These are phyloP conservation scores for Triops longicaudatus DNA, from an alignment of 1,140 invertebrate species.

Conservation along the genomic window DNA sequence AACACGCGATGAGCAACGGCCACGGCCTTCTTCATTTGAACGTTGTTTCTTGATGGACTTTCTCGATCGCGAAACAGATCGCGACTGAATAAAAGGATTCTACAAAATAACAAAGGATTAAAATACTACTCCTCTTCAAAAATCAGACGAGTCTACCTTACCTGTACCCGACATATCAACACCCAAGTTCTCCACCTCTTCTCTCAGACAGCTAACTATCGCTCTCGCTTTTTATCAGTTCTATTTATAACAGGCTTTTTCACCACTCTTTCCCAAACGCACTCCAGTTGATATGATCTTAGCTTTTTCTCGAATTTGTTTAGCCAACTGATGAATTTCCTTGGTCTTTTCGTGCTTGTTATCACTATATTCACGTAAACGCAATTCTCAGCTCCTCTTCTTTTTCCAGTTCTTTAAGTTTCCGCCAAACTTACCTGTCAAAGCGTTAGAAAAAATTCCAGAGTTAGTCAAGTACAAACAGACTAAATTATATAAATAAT, in stretches of 20 bases:
- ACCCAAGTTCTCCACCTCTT: conserved; percentile 78
- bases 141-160: conserved; percentile 36
- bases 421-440: conserved; percentile 48
- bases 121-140: conserved; percentile 29
- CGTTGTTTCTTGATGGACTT: conserved; percentile 54
- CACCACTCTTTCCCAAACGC: conserved; percentile 34
- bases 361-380: conserved; percentile 77
- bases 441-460: too few species aligned
- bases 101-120: conserved; percentile 33
- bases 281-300: conserved; percentile 47
- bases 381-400: conserved; percentile 81
- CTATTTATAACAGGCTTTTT: conserved; percentile 77
- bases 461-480: too few species aligned
- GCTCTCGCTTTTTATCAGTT: conserved; percentile 56
- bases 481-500: too few species aligned
- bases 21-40: conserved; percentile 47
- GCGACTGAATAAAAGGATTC: conserved; percentile 49
- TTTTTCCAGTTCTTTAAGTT: conserved; percentile 80
- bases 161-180: conserved; percentile 75
- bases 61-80: conserved; percentile 50
- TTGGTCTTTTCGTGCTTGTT: conserved; percentile 79
- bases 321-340: conserved; percentile 72
- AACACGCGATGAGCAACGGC: conserved; percentile 46
- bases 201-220: conserved; percentile 61
- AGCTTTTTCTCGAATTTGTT: conserved; percentile 82